A percentile compares a stretch with the other conserved stretches of the same genome.
phyloP scores from a whole-genome alignment of 2,888 invertebrate species.

The Choreutis nemorana region DNA sequence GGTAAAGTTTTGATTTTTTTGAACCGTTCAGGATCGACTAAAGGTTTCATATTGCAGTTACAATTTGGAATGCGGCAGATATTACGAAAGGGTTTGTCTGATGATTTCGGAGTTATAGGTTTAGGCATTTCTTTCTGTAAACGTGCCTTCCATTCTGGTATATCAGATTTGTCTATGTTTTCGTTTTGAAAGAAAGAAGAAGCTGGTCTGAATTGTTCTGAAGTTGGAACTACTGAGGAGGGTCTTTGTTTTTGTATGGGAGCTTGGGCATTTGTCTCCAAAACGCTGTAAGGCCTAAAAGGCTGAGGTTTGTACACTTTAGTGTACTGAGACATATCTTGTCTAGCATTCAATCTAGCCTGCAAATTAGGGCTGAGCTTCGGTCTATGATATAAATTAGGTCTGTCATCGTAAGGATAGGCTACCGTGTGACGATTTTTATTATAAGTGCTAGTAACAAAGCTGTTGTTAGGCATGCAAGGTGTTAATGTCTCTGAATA shows the following conservation, averaged over 20 bases:
- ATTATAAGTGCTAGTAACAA: constrained; percentile 29
- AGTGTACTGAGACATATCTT: constrained; percentile 30
- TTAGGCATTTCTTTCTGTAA: constrained; percentile 44
- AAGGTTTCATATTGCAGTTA: constrained; percentile 38
- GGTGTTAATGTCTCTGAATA: constrained; percentile 52
- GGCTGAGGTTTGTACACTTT: constrained; percentile 26
- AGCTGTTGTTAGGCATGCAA: constrained; percentile 52
- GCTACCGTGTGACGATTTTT: constrained; percentile 44
- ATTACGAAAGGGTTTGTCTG: constrained; percentile 40
- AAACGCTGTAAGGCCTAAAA: constrained; percentile 52
- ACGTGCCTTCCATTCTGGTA: constrained; percentile 48
- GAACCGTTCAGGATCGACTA: constrained; percentile 26
- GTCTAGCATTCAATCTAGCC: constrained; percentile 24
- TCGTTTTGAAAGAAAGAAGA: constrained; percentile 42
- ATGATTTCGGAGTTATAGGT: constrained; percentile 31
- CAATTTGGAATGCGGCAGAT: constrained; percentile 54
- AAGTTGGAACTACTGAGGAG: constrained; percentile 50
- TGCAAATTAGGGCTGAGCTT: constrained; percentile 31
- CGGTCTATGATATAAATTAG: constrained; percentile 29
- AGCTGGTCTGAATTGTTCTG: constrained; percentile 52
- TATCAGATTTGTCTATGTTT: constrained; percentile 27
- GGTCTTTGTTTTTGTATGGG: constrained; percentile 40
- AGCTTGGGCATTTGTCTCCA: constrained; percentile 39
- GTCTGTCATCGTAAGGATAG: constrained; percentile 41
- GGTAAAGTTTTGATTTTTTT: constrained; percentile 45